Conservation (phyloP, 2,888 invertebrate genomes). For the Muscina levida region DNA sequence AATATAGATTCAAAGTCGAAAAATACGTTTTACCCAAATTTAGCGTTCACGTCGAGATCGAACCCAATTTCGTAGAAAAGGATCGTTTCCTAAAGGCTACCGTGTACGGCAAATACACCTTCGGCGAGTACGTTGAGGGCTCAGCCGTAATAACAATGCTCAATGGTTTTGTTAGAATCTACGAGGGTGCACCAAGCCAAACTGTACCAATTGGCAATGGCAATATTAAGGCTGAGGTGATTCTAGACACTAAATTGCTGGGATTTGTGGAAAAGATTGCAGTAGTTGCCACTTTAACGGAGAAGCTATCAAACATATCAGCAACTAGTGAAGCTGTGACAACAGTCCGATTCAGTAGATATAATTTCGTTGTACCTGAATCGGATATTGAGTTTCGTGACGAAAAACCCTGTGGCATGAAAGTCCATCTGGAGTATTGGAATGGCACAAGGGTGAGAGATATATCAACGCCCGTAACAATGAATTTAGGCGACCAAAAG, state of each 20-base stretch:
- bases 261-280: background rate
- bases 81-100: slow-evolving; percentile 18
- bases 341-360: slow-evolving; percentile 80
- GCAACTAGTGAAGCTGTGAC: background rate
- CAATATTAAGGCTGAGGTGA: background rate
- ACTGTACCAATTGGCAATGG: background rate
- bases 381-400: slow-evolving; percentile 94
- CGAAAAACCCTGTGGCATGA: slow-evolving; percentile 89
- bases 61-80: slow-evolving; percentile 3
- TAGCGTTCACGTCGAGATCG: slow-evolving; percentile 54
- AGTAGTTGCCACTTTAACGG: background rate
- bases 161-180: background rate
- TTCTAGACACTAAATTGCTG: background rate
- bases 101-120: slow-evolving; percentile 45
- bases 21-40: slow-evolving; percentile 69
- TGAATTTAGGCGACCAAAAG: background rate
- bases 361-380: slow-evolving; percentile 87
- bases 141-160: background rate
- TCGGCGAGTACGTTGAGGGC: slow-evolving; percentile 47
- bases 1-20: slow-evolving; percentile 67
- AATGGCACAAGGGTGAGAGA: slow-evolving; percentile 84
- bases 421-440: slow-evolving; percentile 85
- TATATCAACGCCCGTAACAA: slow-evolving; percentile 70
- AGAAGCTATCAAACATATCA: background rate
- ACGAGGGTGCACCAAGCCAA: background rate